Conservation (phyloP, 2,797 vertebrate genomes). For the Percopsis omiscomaycus region DNA sequence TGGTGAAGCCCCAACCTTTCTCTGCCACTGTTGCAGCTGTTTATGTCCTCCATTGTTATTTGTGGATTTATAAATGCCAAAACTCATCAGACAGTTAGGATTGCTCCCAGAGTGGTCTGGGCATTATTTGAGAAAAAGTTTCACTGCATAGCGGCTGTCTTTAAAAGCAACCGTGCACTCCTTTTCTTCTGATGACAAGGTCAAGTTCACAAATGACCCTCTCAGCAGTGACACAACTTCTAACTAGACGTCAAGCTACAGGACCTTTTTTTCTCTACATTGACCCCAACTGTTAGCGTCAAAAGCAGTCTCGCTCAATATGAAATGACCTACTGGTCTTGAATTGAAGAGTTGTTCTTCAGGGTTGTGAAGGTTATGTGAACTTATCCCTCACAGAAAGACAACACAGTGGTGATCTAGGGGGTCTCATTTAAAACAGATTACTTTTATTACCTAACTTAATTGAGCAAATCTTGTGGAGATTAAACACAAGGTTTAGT, state of each 20-base stretch:
- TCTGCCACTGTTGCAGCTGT: conserved; percentile 46
- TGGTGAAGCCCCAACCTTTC: conserved; percentile 80
- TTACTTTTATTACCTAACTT: conserved; percentile 76
- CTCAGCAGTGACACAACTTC: conserved; percentile 54
- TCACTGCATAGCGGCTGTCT: conserved; percentile 7
- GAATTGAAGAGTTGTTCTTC: conserved; percentile 34
- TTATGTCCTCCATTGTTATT: conserved; percentile 63
- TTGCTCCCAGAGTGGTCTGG: conserved; percentile 19
- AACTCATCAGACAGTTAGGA: conserved; percentile 48
- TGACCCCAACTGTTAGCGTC: conserved; percentile 3
- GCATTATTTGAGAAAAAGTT: conserved; percentile 4
- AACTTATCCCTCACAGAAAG: conserved; percentile 72
- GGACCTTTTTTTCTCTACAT: conserved; percentile 17
- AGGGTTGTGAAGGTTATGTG: conserved; percentile 49
- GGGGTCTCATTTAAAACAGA: conserved; percentile 73
- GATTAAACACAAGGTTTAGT: conserved; percentile 79
- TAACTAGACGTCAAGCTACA: conserved; percentile 57
- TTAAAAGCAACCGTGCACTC: conserved; percentile 20
- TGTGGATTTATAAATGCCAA: conserved; percentile 44
- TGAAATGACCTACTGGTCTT: conserved; percentile 32
- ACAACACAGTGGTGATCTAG: conserved; percentile 67
- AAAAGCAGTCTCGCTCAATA: conserved; percentile 12
- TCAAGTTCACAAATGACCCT: conserved; percentile 56
- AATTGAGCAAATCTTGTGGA: conserved; percentile 75
- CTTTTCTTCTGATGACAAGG: conserved; percentile 64